Conservation (phyloP, 2,797 vertebrate species). For the Scolopax rusticola region DNA sequence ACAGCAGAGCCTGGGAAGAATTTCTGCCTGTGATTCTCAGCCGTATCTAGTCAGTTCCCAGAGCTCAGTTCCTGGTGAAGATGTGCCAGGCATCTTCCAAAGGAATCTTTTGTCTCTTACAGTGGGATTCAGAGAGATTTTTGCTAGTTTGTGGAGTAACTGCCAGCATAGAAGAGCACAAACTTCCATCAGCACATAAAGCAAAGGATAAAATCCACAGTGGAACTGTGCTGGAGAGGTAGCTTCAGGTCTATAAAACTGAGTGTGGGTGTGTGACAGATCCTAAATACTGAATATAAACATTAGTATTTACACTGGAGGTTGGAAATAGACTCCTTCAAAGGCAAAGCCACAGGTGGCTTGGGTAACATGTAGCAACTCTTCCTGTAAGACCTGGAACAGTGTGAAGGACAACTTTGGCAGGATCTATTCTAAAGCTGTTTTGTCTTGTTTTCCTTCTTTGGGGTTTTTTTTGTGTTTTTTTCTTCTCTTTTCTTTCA, state of each 20-base stretch:
- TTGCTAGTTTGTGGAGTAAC: not conserved
- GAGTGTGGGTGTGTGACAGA: not conserved
- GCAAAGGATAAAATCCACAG: not conserved
- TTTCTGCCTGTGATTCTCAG: constrained; percentile 10
- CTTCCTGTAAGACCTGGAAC: not conserved
- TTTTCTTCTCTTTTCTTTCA: not conserved
- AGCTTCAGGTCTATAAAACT: not conserved
- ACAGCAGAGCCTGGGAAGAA: constrained; percentile 38
- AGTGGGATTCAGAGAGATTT: not conserved
- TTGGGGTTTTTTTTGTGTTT: not conserved
- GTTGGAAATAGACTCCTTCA: not conserved
- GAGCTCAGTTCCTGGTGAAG: not conserved
- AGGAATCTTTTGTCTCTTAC: not conserved
- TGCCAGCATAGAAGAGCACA: not conserved
- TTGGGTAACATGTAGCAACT: not conserved
- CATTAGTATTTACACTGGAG: not conserved
- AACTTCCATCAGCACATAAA: not conserved
- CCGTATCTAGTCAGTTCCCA: not conserved
- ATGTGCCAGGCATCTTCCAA: not conserved
- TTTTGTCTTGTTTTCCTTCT: not conserved
- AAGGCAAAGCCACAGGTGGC: not conserved
- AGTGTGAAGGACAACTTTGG: not conserved
- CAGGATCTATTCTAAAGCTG: not conserved
- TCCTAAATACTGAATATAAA: not conserved
- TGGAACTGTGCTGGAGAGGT: not conserved